phyloP scores from a whole-genome alignment of 2,888 invertebrate genomes.

The Callyntrura sp. region DNA sequence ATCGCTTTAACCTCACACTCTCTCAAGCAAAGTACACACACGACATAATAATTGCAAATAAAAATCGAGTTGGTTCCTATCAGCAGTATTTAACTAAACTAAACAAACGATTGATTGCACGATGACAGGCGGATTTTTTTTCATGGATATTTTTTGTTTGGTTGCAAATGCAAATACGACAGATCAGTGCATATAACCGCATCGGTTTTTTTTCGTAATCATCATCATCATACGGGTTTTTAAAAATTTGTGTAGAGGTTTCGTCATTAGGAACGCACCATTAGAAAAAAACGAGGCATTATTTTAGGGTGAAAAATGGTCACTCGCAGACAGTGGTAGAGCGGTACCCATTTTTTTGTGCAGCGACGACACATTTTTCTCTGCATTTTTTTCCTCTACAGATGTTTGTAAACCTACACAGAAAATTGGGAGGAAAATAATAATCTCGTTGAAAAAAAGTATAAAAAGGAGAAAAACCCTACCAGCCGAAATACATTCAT shows the following conservation, averaged over 20 bases:
- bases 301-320: too few relatives aligned
- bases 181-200: neutral
- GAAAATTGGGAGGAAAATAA: neutral
- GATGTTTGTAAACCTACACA: slow-evolving; percentile 20
- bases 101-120: slow-evolving; percentile 23
- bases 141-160: slow-evolving; percentile 9
- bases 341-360: too few relatives aligned
- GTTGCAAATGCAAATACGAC: neutral
- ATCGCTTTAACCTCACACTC: too few relatives aligned
- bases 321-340: too few relatives aligned
- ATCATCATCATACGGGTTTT: neutral
- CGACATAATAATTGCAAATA: slow-evolving; percentile 41
- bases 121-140: slow-evolving; percentile 24
- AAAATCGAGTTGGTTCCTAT: slow-evolving; percentile 13
- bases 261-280: too few relatives aligned
- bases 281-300: too few relatives aligned
- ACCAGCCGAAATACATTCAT: neutral
- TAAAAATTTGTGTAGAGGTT: too few relatives aligned
- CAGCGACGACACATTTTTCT: slow-evolving; percentile 9
- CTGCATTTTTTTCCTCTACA: too few relatives aligned
- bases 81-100: slow-evolving; percentile 26
- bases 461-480: slow-evolving; percentile 21
- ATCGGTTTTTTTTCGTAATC: neutral
- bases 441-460: neutral
- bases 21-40: neutral